Conservation (phyloP, 2,113 vertebrate species). For the Pseudopodoces humilis region DNA sequence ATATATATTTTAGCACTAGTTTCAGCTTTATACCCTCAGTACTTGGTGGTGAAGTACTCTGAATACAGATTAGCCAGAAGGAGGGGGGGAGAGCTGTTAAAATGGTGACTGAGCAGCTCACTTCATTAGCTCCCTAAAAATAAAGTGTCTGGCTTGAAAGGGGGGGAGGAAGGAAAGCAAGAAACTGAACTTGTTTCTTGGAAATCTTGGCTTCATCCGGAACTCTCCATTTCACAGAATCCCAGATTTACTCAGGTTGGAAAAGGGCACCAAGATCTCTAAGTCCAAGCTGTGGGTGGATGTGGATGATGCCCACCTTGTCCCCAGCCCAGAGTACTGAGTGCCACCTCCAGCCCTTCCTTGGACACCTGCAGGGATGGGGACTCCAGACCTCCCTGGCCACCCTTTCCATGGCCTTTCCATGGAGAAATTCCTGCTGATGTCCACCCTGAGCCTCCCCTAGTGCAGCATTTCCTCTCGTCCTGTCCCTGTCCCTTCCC, state of each 20-base stretch:
- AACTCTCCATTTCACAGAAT: neutral
- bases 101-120: neutral
- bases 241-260: neutral
- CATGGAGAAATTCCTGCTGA: fast-evolving
- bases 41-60: neutral
- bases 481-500: neutral
- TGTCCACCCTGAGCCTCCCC: neutral
- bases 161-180: neutral
- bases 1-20: neutral
- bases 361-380: neutral
- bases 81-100: neutral
- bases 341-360: fast-evolving
- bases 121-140: neutral
- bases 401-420: neutral
- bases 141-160: neutral
- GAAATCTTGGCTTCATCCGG: neutral
- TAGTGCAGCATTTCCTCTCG: fast-evolving
- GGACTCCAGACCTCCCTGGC: fast-evolving
- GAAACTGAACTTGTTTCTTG: neutral
- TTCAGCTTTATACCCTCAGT: neutral
- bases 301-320: fast-evolving
- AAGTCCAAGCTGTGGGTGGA: fast-evolving
- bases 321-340: neutral
- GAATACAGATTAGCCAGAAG: neutral
- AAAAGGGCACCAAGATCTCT: too few relatives aligned